Conservation (phyloP, 1,140 invertebrate genomes). For the Telenomus remus region DNA sequence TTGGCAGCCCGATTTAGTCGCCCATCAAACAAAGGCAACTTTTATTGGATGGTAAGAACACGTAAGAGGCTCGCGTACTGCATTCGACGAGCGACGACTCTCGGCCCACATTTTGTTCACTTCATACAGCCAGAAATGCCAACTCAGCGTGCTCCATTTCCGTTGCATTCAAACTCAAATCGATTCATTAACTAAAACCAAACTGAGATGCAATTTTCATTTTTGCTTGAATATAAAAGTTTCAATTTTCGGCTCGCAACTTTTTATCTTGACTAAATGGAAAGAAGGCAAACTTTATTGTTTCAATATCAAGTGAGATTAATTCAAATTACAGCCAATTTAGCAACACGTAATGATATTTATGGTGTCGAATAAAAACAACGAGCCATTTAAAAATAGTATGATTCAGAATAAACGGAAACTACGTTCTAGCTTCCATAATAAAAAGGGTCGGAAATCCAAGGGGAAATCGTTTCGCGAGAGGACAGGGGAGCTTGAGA, state of each 20-base stretch:
- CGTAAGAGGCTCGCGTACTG: conserved; percentile 67
- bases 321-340: no score
- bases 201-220: no score
- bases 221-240: no score
- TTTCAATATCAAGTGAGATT: no score
- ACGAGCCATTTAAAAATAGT: conserved; percentile 34
- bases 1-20: conserved; percentile 75
- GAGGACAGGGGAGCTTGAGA: conserved; percentile 57
- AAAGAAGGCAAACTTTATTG: no score
- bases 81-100: conserved; percentile 61
- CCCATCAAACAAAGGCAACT: conserved; percentile 76
- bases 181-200: no score
- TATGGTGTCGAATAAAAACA: neutral
- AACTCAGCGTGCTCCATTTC: conserved; percentile 45
- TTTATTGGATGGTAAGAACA: conserved; percentile 73
- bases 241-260: no score
- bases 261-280: no score
- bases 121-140: conserved; percentile 46
- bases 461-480: conserved; percentile 52
- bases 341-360: no score
- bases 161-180: no score
- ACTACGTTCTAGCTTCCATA: conserved; percentile 49
- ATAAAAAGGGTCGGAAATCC: conserved; percentile 56
- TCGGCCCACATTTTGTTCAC: conserved; percentile 56
- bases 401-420: conserved; percentile 41